Conservation (phyloP, 2,888 invertebrate species). For the Heliconius aoede region DNA sequence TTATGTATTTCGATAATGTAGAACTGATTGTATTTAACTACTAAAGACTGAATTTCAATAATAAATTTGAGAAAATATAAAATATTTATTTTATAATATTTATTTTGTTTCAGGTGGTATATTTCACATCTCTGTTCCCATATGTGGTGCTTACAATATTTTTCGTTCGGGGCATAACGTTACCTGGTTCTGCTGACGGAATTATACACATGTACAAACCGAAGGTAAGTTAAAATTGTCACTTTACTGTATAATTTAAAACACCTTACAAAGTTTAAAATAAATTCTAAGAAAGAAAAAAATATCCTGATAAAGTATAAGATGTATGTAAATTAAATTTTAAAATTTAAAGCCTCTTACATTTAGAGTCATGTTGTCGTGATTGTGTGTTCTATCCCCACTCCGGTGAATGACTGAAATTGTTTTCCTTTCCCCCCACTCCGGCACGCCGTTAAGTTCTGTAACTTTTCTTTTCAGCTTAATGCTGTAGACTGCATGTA, state of each 20-base stretch:
- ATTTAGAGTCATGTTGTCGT: too few relatives aligned
- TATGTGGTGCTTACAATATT: constrained; percentile 97
- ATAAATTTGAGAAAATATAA: background rate
- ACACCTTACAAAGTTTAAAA: too few relatives aligned
- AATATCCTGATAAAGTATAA: too few relatives aligned
- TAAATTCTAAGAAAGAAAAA: too few relatives aligned
- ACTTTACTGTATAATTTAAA: background rate
- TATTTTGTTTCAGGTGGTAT: constrained; percentile 89
- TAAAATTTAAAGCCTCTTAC: too few relatives aligned
- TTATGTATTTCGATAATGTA: too few relatives aligned
- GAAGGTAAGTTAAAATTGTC: constrained; percentile 83
- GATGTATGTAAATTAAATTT: too few relatives aligned
- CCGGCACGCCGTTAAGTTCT: background rate
- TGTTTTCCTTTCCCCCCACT: too few relatives aligned
- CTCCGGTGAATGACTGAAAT: too few relatives aligned
- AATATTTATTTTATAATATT: background rate
- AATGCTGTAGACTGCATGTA: background rate
- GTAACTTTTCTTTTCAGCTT: background rate
- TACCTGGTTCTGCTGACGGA: constrained; percentile 93
- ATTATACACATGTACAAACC: constrained; percentile 96
- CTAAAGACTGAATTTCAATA: background rate
- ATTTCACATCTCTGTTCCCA: constrained; percentile 97
- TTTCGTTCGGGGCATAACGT: constrained; percentile 94
- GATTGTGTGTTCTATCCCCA: too few relatives aligned
- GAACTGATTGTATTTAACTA: background rate